Evolutionary conservation across 2,888 invertebrate genomes (phyloP), one percentile per base, ranked within the genome.

Genomic region (Dryocosmus kuriphilus): DNA sequence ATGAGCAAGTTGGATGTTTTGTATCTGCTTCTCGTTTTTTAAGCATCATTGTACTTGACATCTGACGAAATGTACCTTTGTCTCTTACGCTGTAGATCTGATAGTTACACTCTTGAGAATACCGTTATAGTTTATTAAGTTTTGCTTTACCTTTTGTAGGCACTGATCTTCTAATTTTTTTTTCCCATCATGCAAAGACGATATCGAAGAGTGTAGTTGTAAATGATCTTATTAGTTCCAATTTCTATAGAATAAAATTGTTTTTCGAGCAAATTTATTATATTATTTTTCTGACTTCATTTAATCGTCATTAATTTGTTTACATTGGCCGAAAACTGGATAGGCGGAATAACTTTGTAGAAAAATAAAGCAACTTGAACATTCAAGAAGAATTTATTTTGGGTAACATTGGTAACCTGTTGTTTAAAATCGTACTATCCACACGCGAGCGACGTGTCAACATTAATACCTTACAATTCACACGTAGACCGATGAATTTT

Each of bases 241-340:
- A 86, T 88, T 89, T 89, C 85, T 88, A 88, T 84, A 81, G 84
- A 88, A 89, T 89, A 88, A 89, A 89, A 85, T 87, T 89, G 88
- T 89, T 89, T 89, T 89, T 88, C 86, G 86, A 87, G 7, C n/a
- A 89, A 89, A 83, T 77, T 80, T 78, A 60, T 9, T 71, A n/a
- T 32, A 22, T 32, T n/a, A 22, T 65, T 65, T 38, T 6, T 57
- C 24, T 22, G 55, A 1, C 8, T n/a, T n/a, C n/a, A n/a, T n/a
- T n/a, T n/a, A n/a, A n/a, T n/a, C n/a, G n/a, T n/a, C n/a, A n/a
- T n/a, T n/a, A n/a, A n/a, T n/a, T n/a, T n/a, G n/a, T n/a, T n/a
- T n/a, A n/a, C n/a, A n/a, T n/a, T n/a, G n/a, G n/a, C n/a, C n/a
- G n/a, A n/a, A n/a, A n/a, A n/a, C n/a, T n/a, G n/a, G n/a, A 41